Evolutionary conservation across 1,140 invertebrate genomes (phyloP), one percentile per base, ranked within the genome.

Genomic region (Caerostris extrusa): DNA sequence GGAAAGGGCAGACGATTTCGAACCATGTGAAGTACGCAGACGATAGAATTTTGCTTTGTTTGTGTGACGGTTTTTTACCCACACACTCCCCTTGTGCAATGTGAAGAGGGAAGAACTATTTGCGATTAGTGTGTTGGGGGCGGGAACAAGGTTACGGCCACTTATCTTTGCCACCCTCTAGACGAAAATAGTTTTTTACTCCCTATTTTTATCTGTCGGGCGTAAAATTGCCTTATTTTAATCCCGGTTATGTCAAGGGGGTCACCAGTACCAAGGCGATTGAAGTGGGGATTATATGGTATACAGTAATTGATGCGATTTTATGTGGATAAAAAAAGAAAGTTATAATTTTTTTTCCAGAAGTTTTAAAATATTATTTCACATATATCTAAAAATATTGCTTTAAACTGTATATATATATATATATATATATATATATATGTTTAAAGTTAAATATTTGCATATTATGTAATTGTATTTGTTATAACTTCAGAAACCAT

Each of bases 21-120:
- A 77, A 77, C 8, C 69, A 50, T 77, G 8, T 77, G 69, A 77
- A 77, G 69, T 77, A 77, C 34, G 3, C 69, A 77, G 10, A 10
- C 69, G 69, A 34, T 77, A 53, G 69, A 77, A 34, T 50, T 77
- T 34, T 77, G 69, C 34, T 34, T 5, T 77, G 12, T 77, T 12
- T 77, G 34, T 19, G 12, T 50, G 69, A 34, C 69, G 8, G 12
- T 77, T 77, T 77, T 77, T 77, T 50, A 64, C 61, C 69, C 34
- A 53, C 69, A 77, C n/a, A n/a, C n/a, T n/a, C 69, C 69, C 69
- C 69, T 77, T 34, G 69, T 77, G 69, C 69, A 77, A 77, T 77
- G 69, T 77, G 19, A 77, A 77, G 69, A 77, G 69, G 69, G 69
- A n/a, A n/a, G n/a, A 77, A 34, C 69, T 77, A 77, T 77, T 77